Conservation (phyloP, 2,113 vertebrate species). For the Lycaon pictus region DNA sequence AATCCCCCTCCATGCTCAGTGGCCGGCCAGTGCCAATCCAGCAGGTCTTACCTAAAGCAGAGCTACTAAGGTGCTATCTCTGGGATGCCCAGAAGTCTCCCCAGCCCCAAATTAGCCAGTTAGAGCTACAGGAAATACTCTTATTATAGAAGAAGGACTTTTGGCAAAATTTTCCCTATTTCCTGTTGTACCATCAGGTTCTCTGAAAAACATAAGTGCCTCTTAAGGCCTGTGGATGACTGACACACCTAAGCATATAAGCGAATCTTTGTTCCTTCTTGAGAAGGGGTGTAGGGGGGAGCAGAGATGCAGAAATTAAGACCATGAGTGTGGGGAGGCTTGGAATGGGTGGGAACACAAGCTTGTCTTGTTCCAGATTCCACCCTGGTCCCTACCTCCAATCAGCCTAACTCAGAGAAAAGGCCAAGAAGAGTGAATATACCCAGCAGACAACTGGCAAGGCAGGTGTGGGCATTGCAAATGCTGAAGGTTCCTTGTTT, state of each 20-base stretch:
- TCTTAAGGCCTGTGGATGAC: not conserved
- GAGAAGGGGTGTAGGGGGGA: not conserved
- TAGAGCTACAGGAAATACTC: not conserved
- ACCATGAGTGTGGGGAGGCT: not conserved
- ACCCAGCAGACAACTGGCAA: not conserved
- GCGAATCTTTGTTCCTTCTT: not conserved
- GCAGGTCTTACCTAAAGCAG: not conserved
- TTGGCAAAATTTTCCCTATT: not conserved
- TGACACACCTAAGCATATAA: not conserved
- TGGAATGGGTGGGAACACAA: not conserved
- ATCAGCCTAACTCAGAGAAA: not conserved
- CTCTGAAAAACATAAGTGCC: constrained; percentile 39
- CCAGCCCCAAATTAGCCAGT: not conserved
- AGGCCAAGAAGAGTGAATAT: not conserved
- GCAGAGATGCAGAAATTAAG: not conserved
- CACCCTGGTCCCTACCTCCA: not conserved
- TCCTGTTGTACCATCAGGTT: constrained; percentile 6
- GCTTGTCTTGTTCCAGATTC: not conserved
- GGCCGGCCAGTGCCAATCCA: not conserved
- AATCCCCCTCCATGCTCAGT: not conserved
- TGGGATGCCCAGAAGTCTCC: not conserved
- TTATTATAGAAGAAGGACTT: not conserved
- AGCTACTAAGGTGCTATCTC: not conserved
- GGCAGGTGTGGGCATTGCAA: not conserved
- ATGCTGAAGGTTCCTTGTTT: not conserved